Evolutionary conservation across 2,113 vertebrate species (phyloP), one percentile per base, ranked within the genome.

Genomic region (Syngnathus typhle): DNA sequence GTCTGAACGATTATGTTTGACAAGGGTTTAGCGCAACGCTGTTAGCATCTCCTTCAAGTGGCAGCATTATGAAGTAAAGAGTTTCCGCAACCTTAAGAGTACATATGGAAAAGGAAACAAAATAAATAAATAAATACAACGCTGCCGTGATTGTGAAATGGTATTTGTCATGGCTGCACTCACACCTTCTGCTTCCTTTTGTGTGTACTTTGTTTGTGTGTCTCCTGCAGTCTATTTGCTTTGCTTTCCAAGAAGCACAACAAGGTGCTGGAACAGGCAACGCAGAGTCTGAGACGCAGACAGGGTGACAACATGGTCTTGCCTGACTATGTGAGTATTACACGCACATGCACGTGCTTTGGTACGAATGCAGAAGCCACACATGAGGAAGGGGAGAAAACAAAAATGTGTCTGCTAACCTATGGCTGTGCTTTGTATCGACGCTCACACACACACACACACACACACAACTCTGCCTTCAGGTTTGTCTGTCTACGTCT

Each of bases 231-330:
- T 89, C 91, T 99, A 59, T 98, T 98, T 93, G 94, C 96, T 69
- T 90, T 99, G 90, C 87, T 99, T 86, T 99, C 96, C 51, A 98
- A 97, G 90, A 99, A 99, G 78, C 96, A 98, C 93, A 99, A 96
- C 93, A 98, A 98, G 88, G 96, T 98, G 74, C 84, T 99, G 91
- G 95, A 98, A 83, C 97, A 98, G 88, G 96, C 97, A 74, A 99
- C 96, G 0, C 96, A 98, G 87, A 95, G 95, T 74, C 90, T 96
- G 74, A 90, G 94, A 81, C 90, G 94, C 73, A 88, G 94, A 4
- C 81, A 94, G 18, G 92, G 75, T 23, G 93, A 95, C 69, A 85
- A 74, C 73, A 80, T 90, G 55, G 92, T 93, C 2, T 88, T 97
- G 76, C 96, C 96, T 10, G 96, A 98, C 89, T 98, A 99, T 55